These are phyloP conservation scores for Girardinus metallicus DNA, from an alignment of 2,797 vertebrate genomes.

Conservation along the genomic window DNA sequence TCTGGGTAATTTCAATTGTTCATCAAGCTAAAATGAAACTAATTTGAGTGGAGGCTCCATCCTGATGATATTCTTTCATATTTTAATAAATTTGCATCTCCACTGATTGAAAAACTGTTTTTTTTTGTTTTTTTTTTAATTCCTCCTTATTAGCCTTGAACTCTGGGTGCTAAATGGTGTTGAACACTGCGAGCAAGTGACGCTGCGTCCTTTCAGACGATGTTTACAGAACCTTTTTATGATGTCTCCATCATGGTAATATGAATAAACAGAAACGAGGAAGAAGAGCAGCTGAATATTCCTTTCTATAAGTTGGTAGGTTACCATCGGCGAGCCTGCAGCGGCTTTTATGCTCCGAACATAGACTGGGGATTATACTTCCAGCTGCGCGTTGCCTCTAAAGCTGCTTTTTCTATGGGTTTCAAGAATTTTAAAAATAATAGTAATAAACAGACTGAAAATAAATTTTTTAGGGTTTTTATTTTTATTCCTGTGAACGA, in stretches of 20 bases:
- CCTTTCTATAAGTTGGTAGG: not conserved
- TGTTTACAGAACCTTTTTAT: not conserved
- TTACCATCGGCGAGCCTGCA: not conserved
- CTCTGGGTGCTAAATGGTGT: not conserved
- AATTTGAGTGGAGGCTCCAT: not conserved
- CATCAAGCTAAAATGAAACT: not conserved
- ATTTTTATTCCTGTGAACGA: not conserved
- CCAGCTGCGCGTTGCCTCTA: not conserved
- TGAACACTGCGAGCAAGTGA: not conserved
- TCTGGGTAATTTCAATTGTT: not conserved
- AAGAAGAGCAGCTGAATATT: not conserved
- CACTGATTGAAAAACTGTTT: not conserved
- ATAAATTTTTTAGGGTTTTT: not conserved
- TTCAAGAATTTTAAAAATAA: not conserved
- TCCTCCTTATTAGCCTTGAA: not conserved
- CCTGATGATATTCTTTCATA: not conserved
- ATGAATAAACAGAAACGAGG: not conserved
- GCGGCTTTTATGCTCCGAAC: not conserved
- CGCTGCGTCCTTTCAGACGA: not conserved
- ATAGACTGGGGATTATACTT: not conserved
- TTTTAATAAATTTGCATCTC: not conserved
- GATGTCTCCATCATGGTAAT: not conserved
- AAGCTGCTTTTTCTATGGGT: not conserved
- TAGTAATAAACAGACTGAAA: not conserved
- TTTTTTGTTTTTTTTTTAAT: too few relatives aligned